Evolutionary conservation across 2,113 vertebrate genomes (phyloP), one percentile per base, ranked within the genome.

Genomic region (Cyphomyrus plagiostoma): DNA sequence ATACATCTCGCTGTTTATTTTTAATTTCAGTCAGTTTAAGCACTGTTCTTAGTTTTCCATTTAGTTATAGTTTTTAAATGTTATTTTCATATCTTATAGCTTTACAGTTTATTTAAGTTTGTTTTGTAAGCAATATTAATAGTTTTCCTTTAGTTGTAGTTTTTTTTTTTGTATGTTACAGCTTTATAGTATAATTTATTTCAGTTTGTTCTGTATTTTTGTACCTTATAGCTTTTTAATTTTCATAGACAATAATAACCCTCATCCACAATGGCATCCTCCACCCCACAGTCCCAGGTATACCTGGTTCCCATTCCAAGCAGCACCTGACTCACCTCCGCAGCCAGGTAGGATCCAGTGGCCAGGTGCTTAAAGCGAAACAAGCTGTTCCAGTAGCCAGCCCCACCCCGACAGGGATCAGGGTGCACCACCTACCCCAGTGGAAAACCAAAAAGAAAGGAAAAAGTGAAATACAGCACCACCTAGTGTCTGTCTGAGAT

Each of bases 311-410:
- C 19, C 53, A 56, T 56, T 56, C 53, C 19, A 46, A 84, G 21
- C 8, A 84, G 80, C 90, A 96, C 94, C 93, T 94, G 93, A 93
- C 97, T 93, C 94, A 99, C 96, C 97, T 99, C 98, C 87, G 98
- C 98, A 90, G 98, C 98, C 92, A 99, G 93, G 92, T 99, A 99
- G 89, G 97, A 97, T 5, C 98, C 98, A 0, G 98, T 99, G 82
- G 98, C 98, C 91, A 99, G 95, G 94, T 99, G 98, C 90, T 99
- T 99, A 93, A 99, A 99, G 21, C 98, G 96, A 91, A 99, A 99
- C 91, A 99, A 96, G 92, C 98, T 99, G 91, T 99, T 99, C 98
- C 98, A 99, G 91, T 99, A 99, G 0, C 98, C 98, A 0, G 98
- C 98, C 0, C 98, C 98, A 0, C 98, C 98, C 0, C 98, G 95